phyloP scores from a whole-genome alignment of 2,113 vertebrate genomes.

The Notothenia rossii region DNA sequence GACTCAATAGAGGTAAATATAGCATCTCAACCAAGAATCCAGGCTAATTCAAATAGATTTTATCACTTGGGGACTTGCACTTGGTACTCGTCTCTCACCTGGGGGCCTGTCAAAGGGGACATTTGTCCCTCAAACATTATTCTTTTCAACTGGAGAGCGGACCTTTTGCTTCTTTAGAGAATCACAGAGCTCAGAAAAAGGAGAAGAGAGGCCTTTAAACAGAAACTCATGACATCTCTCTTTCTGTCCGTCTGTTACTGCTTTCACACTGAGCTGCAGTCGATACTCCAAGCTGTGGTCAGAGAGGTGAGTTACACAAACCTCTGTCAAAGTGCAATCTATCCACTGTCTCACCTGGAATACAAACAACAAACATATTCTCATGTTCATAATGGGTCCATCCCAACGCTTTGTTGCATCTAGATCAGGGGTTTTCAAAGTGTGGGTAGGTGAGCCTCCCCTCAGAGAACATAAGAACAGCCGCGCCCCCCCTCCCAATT shows the following conservation, averaged over 20 bases:
- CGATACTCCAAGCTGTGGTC: not conserved
- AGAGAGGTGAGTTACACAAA: not conserved
- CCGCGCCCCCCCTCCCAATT: too few relatives aligned
- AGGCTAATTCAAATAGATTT: constrained; percentile 66
- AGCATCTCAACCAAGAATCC: constrained; percentile 59
- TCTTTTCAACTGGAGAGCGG: constrained; percentile 14
- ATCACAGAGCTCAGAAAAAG: not conserved
- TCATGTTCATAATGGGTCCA: not conserved
- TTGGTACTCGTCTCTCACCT: constrained; percentile 49
- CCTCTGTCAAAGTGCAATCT: not conserved
- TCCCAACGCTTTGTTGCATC: not conserved
- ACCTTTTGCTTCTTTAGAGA: constrained; percentile 16
- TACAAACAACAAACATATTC: not conserved
- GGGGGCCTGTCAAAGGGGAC: constrained; percentile 39
- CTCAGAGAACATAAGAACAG: too few relatives aligned
- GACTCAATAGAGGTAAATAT: constrained; percentile 59
- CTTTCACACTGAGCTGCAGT: constrained; percentile 13
- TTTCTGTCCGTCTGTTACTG: not conserved
- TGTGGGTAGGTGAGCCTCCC: too few relatives aligned
- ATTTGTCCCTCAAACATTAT: constrained; percentile 5
- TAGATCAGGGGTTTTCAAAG: too few relatives aligned
- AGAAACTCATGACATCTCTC: constrained; percentile 20
- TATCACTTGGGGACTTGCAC: constrained; percentile 49
- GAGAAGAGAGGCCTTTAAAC: not conserved
- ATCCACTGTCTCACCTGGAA: not conserved